Percentiles rank a stretch among this genome's conserved stretches.
These are phyloP conservation scores for Amyelois transitella DNA, from an alignment of 1,140 invertebrate species.

Conservation along the genomic window DNA sequence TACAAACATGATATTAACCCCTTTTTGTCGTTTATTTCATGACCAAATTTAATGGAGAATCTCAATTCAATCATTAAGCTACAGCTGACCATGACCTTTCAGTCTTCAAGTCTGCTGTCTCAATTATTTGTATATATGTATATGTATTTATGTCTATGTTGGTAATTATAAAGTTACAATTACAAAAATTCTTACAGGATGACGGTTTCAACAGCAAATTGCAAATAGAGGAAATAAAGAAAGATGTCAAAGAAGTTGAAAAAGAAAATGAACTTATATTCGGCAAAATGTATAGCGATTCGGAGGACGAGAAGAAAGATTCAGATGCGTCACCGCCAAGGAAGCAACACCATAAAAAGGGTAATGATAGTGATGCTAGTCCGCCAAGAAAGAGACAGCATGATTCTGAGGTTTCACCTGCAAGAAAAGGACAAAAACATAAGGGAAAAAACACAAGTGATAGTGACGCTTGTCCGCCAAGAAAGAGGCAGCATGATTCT, in stretches of 20 bases:
- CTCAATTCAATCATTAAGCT: too few species aligned
- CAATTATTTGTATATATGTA: background rate
- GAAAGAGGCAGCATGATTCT: background rate
- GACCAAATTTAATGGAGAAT: too few species aligned
- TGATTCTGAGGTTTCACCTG: background rate
- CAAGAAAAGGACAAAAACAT: background rate
- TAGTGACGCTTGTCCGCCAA: constrained; percentile 42
- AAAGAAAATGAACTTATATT: constrained; percentile 63
- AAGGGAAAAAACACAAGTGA: constrained; percentile 20
- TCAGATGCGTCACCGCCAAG: constrained; percentile 45
- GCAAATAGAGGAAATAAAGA: constrained; percentile 57
- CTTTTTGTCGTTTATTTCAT: too few species aligned
- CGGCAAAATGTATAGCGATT: constrained; percentile 70
- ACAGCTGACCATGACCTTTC: too few species aligned
- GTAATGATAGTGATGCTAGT: constrained; percentile 6
- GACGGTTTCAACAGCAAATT: constrained; percentile 68
- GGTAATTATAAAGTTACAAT: too few species aligned
- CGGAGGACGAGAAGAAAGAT: constrained; percentile 60
- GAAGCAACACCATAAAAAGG: constrained; percentile 21
- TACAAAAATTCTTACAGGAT: constrained; percentile 62
- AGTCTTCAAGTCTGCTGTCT: too few species aligned
- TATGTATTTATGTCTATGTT: constrained; percentile 4
- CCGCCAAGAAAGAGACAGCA: constrained; percentile 6
- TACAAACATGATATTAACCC: too few species aligned
- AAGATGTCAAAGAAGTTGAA: constrained; percentile 44